Evolutionary conservation across 2,888 invertebrate species (phyloP).

Genomic region (Drosophila cracens): DNA sequence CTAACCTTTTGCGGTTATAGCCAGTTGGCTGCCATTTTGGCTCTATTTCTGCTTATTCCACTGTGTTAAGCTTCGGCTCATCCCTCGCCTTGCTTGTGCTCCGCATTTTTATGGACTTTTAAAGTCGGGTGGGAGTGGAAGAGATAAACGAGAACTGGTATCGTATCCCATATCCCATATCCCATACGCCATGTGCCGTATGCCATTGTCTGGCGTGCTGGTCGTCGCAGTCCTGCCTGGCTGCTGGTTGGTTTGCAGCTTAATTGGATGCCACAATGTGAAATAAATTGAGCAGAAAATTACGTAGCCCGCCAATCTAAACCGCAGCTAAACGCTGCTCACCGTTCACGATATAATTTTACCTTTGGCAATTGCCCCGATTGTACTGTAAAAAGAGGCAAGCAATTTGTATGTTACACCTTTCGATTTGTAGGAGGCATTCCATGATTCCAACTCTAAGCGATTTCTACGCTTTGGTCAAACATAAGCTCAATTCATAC

Average conservation of each 20-base stretch:
- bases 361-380: constrained; percentile 64
- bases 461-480: background rate
- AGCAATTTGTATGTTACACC: constrained; percentile 44
- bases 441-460: background rate
- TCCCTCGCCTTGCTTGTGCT: constrained; percentile 15
- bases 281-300: constrained; percentile 85
- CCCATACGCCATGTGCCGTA: background rate
- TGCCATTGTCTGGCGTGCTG: constrained; percentile 37
- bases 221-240: constrained; percentile 25
- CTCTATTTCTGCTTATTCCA: constrained; percentile 35
- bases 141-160: constrained; percentile 27
- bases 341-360: constrained; percentile 54
- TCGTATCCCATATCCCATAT: constrained; percentile 3
- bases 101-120: constrained; percentile 52
- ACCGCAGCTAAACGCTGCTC: constrained; percentile 63
- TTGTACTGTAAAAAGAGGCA: constrained; percentile 61
- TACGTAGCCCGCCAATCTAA: constrained; percentile 82
- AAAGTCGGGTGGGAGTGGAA: background rate
- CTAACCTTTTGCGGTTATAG: constrained; percentile 66
- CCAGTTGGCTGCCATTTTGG: constrained; percentile 20
- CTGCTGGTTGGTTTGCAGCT: constrained; percentile 75
- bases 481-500: background rate
- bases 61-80: constrained; percentile 49
- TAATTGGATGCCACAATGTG: constrained; percentile 85
- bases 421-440: constrained; percentile 6